Conservation (phyloP, 2,797 vertebrate species). For the Pseudomugil tenellus region DNA sequence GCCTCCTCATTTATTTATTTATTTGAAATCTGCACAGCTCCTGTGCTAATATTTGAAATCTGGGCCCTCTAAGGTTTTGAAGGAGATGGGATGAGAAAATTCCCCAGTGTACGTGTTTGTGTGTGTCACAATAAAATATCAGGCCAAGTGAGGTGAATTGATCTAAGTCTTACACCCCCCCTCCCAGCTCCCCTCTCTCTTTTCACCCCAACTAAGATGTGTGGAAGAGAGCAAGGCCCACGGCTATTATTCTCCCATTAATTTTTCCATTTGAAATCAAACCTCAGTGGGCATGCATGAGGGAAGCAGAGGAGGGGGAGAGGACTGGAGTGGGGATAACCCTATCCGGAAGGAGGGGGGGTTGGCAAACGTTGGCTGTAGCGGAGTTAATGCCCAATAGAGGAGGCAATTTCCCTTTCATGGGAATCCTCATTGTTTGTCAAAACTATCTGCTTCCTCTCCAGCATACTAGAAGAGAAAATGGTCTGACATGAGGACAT, state of each 20-base stretch:
- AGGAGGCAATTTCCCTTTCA: constrained; percentile 80
- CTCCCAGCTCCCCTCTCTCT: constrained; percentile 36
- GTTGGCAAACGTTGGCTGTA: constrained; percentile 61
- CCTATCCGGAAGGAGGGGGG: constrained; percentile 42
- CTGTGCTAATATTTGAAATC: constrained; percentile 84
- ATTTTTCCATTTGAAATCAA: constrained; percentile 90
- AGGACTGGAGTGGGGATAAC: constrained; percentile 63
- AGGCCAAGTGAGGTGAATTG: constrained; percentile 61
- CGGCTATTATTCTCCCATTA: constrained; percentile 87
- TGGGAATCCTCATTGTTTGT: constrained; percentile 58
- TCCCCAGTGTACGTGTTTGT: constrained; percentile 56
- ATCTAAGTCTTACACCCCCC: constrained; percentile 63
- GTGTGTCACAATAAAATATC: constrained; percentile 67
- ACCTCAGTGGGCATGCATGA: constrained; percentile 75
- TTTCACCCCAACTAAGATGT: constrained; percentile 71
- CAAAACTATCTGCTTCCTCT: constrained; percentile 15
- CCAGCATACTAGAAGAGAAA: constrained; percentile 11
- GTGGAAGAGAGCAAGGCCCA: constrained; percentile 72
- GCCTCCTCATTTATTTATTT: constrained; percentile 73
- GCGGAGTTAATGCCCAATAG: constrained; percentile 78
- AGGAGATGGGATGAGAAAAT: constrained; percentile 16
- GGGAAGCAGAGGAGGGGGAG: constrained; percentile 62
- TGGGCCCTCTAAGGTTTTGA: constrained; percentile 71
- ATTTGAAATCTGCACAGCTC: constrained; percentile 71
- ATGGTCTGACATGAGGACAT: constrained; percentile 29